Percentiles rank a stretch among this genome's conserved stretches.
Conservation (phyloP, 2,113 vertebrate species). For the Oryzias javanicus region DNA sequence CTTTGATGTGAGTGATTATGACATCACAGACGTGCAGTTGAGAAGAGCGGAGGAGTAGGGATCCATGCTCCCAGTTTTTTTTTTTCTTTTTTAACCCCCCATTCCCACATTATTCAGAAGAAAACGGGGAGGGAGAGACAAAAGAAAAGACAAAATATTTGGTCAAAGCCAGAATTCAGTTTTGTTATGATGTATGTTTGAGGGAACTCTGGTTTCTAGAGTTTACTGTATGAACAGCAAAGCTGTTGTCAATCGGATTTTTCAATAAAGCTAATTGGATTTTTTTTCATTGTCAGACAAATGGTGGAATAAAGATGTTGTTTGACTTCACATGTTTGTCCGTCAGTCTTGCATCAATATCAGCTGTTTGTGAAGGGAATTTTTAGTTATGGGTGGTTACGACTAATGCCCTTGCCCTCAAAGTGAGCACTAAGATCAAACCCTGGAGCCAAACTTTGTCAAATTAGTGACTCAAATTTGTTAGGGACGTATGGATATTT, state of each 20-base stretch:
- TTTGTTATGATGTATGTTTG: slow-evolving; percentile 49
- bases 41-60: slow-evolving; percentile 72
- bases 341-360: too few relatives aligned
- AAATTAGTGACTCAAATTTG: too few relatives aligned
- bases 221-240: slow-evolving; percentile 32
- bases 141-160: slow-evolving; percentile 71
- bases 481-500: too few relatives aligned
- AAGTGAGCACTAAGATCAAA: too few relatives aligned
- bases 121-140: slow-evolving; percentile 43
- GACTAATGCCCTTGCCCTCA: too few relatives aligned
- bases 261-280: slow-evolving; percentile 51
- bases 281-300: slow-evolving; percentile 34
- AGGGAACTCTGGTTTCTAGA: slow-evolving; percentile 29
- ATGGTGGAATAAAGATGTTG: slow-evolving; percentile 6
- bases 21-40: slow-evolving; percentile 78
- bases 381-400: too few relatives aligned
- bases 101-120: slow-evolving; percentile 65
- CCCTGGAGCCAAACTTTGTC: too few relatives aligned
- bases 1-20: slow-evolving; percentile 83
- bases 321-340: too few relatives aligned
- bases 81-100: slow-evolving; percentile 46
- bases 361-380: too few relatives aligned
- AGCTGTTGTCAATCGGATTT: slow-evolving; percentile 53
- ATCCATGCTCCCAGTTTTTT: slow-evolving; percentile 52
- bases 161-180: slow-evolving; percentile 61